Base-by-base conservation (phyloP, 2,888 invertebrate species). In the Pyrocoelia pectoralis region DNA sequence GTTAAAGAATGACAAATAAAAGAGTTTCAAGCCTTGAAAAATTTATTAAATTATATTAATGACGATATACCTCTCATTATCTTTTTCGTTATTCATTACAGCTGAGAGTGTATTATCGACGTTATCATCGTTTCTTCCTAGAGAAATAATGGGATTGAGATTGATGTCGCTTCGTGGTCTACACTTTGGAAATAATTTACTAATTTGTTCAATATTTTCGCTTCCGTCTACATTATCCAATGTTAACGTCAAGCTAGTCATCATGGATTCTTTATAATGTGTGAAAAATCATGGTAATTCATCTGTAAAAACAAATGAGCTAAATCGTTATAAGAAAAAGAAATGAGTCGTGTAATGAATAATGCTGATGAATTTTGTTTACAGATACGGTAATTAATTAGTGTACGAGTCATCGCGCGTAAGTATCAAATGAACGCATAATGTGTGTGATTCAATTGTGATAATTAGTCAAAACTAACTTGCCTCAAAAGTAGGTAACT, bases 141-240 rank as follows among this genome's bases (percentile, higher is more conserved):
- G 73, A 69, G 75, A 73, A 72, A 81, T 78, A 69, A 84, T 80
- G 51, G 83, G 82, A 80, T 85, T 86, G 72, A 85, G 79, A 80
- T 85, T 85, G 74, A 84, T 83, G 80, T 85, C 86, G 74, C 83
- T 83, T 77, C 88, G 85, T 72, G 92, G 93, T 76, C 92, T 88
- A 84, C 93, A 93, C 89, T 93, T 93, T 76, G 93, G 93, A 84
- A 93, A 94, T 77, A 93, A 86, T 81, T 90, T 87, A 79, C 91
- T 91, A 83, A 94, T 92, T 84, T 90, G 89, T 85, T 92, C 92
- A 83, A 84, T 81, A 78, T 81, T 83, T 79, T 83, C 84, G 77
- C 78, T 79, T 74, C 81, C 81, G 77, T 81, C 82, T 76, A 80
- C 80, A 78, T 81, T 81, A 78, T 81, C 81, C 77, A 80, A 75